Evolutionary conservation across 1,140 invertebrate species (phyloP), one percentile per base, ranked within the genome.

Genomic region (Camponotus pennsylvanicus): DNA sequence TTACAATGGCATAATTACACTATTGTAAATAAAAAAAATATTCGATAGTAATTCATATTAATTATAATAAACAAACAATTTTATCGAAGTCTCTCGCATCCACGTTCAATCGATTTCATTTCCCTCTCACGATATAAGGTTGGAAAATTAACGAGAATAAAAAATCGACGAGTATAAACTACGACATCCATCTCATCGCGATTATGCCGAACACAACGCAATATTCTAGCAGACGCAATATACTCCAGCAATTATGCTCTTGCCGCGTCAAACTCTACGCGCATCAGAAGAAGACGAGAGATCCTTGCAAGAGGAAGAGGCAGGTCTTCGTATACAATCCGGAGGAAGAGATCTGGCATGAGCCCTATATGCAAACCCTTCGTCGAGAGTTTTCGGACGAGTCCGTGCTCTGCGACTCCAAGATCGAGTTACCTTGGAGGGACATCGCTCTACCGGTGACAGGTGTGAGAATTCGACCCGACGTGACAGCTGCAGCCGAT

Each of bases 381-480:
- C 66, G 84, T 40, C 89, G 88, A 57, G 78, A 91, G 49, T 93
- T 91, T 70, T 94, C 91, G 3, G 71, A 91, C 37, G 57, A 66
- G 5, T 92, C 92, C 11, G 57, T 93, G 18, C 3, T 75, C 13
- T 94, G 93, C 49, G 89, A 90, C 71, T 93, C 90, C 6, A 92
- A 91, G 13, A 85, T 94, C 4, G 93, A 94, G 85, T 67, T 94
- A 64, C 93, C 93, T 0, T 94, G 93, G 93, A 88, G 88, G 27
- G 92, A 94, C 49, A 93, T 93, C 32, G 89, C 86, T 0, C 86
- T 93, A 52, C 90, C 87, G 7, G 4, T 59, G 7, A 78, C 85
- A 6, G 88, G 79, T n/a, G 87, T 92, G 69, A 86, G 76, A 66
- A 92, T 94, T 83, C 85, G 90, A 45, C 49, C 76, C 9, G 84